Percentiles rank a stretch among this genome's conserved stretches.
Conservation (phyloP, 2,113 vertebrate species). For the Urocitellus parryii region DNA sequence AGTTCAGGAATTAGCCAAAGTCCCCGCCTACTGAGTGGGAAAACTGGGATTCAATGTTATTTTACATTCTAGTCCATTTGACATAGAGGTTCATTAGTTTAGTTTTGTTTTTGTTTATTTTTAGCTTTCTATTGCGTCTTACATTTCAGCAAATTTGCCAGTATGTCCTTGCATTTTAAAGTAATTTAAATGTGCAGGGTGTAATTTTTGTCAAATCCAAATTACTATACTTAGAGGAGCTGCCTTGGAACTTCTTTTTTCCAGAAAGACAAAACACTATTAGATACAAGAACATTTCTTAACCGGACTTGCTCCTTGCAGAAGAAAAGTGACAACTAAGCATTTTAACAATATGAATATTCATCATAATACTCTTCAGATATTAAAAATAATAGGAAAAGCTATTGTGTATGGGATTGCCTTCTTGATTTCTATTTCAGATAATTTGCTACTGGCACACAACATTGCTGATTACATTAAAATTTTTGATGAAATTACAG, state of each 20-base stretch:
- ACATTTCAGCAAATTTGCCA: neutral
- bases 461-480: neutral
- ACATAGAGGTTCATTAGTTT: neutral
- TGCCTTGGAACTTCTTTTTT: neutral
- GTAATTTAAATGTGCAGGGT: neutral
- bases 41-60: neutral
- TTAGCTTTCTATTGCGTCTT: neutral
- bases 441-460: neutral
- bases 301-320: neutral
- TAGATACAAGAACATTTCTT: neutral
- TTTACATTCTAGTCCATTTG: neutral
- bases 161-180: neutral
- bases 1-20: fast-evolving
- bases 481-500: conserved; percentile 22
- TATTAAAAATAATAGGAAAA: neutral
- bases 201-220: neutral
- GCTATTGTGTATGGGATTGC: neutral
- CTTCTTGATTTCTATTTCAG: neutral
- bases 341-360: neutral
- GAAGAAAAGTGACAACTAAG: neutral
- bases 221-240: neutral
- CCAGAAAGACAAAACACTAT: neutral
- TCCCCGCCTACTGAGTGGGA: fast-evolving
- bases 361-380: neutral
- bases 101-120: neutral